phyloP scores from a whole-genome alignment of 2,113 vertebrate genomes.

The Phaetusa simplex region DNA sequence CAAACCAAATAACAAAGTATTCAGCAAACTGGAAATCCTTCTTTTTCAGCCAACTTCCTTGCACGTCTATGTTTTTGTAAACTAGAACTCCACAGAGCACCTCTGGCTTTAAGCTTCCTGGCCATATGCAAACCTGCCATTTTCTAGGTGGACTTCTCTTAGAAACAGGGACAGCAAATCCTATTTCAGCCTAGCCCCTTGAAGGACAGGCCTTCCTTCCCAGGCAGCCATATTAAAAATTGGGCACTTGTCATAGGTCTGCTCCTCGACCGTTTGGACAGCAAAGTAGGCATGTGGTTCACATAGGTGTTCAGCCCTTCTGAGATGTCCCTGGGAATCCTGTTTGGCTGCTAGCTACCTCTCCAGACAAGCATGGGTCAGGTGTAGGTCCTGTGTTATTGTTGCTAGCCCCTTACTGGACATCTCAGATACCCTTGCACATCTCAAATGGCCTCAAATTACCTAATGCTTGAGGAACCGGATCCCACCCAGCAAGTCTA shows the following conservation, averaged over 20 bases:
- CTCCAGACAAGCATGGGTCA: not conserved
- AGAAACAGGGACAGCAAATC: not conserved
- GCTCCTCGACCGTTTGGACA: not conserved
- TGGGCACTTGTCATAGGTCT: not conserved
- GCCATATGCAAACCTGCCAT: not conserved
- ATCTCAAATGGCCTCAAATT: not conserved
- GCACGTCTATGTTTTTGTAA: not conserved
- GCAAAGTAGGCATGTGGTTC: not conserved
- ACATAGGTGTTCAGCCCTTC: not conserved
- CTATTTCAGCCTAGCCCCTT: not conserved
- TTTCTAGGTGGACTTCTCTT: not conserved
- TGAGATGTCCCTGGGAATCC: not conserved
- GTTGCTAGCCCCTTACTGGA: not conserved
- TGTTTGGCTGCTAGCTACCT: not conserved
- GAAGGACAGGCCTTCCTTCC: not conserved
- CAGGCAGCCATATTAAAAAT: not conserved
- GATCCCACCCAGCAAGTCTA: not conserved
- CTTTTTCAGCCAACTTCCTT: not conserved
- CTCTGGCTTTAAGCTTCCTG: not conserved
- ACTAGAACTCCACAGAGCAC: not conserved
- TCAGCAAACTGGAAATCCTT: not conserved
- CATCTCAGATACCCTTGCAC: not conserved
- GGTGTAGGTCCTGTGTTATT: not conserved
- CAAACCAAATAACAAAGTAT: not conserved
- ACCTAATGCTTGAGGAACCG: not conserved